Evolutionary conservation across 2,888 invertebrate genomes (phyloP).

Genomic region (Hyposoter dolosus): DNA sequence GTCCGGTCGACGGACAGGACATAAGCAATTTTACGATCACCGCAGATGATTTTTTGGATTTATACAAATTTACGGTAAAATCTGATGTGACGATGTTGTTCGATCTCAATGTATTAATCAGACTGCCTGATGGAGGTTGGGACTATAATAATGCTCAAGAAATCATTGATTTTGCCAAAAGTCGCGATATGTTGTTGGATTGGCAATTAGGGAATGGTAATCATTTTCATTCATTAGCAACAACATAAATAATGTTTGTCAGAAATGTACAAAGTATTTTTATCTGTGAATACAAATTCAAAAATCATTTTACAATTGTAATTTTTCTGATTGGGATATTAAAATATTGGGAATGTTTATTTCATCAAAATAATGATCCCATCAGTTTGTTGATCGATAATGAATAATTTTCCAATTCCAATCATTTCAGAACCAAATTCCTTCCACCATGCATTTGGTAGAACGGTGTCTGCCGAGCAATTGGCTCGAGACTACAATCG

Average conservation of each 20-base stretch:
- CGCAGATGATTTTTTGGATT: slow-evolving; percentile 86
- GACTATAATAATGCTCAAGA: slow-evolving; percentile 88
- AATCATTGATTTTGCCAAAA: slow-evolving; percentile 88
- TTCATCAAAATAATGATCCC: no score
- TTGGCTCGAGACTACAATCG: slow-evolving; percentile 88
- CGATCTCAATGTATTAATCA: slow-evolving; percentile 89
- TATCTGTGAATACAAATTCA: no score
- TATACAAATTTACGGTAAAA: slow-evolving; percentile 87
- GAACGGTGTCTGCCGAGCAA: slow-evolving; percentile 86
- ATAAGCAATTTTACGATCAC: slow-evolving; percentile 85
- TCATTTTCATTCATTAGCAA: not conserved
- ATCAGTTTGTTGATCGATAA: not conserved
- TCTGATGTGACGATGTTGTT: slow-evolving; percentile 89
- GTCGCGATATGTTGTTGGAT: slow-evolving; percentile 86
- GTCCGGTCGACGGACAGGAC: slow-evolving; percentile 72
- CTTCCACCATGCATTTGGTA: slow-evolving; percentile 88
- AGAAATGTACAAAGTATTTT: not conserved
- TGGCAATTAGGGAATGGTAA: slow-evolving; percentile 91
- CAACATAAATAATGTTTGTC: not conserved
- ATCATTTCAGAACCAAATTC: slow-evolving; percentile 88
- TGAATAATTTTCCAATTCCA: slow-evolving; percentile 52
- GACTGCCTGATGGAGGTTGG: slow-evolving; percentile 87
- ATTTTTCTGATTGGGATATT: not conserved
- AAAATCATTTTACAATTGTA: not conserved
- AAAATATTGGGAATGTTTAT: no score